These are phyloP conservation scores for Spinus pinus DNA, from an alignment of 2,797 vertebrate genomes.

Conservation along the genomic window DNA sequence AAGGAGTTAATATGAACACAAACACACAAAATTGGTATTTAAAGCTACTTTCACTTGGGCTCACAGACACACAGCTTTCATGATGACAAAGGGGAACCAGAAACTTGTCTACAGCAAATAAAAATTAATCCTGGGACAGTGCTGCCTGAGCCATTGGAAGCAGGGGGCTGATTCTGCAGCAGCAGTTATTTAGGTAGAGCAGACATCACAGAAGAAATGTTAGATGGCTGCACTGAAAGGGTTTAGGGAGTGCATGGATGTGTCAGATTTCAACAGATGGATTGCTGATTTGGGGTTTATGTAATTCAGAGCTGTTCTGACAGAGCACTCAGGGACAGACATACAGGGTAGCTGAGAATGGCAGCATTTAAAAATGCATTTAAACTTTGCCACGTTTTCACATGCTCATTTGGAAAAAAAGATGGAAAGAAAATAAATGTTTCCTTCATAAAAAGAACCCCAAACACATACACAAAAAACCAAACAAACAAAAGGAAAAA, in stretches of 20 bases:
- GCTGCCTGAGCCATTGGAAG: background rate
- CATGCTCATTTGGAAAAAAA: background rate
- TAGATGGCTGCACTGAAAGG: background rate
- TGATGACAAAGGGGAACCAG: fast-evolving
- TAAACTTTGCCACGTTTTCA: background rate
- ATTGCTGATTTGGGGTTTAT: background rate
- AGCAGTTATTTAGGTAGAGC: background rate
- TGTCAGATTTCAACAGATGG: background rate
- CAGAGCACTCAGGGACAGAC: background rate
- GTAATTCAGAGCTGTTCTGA: background rate
- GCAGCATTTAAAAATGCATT: background rate
- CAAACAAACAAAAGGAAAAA: too few relatives aligned
- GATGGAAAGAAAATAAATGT: background rate
- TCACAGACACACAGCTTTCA: background rate
- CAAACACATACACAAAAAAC: background rate
- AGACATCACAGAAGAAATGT: background rate
- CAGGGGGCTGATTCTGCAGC: background rate
- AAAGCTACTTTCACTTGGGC: background rate
- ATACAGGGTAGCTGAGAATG: background rate
- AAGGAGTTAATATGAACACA: background rate
- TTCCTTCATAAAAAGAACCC: background rate
- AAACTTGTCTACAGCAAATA: background rate
- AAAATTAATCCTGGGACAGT: background rate
- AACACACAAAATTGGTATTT: background rate
- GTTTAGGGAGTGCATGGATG: background rate